Evolutionary conservation across 2,888 invertebrate genomes (phyloP), one percentile per base, ranked within the genome.

Genomic region (Protonemura montana): DNA sequence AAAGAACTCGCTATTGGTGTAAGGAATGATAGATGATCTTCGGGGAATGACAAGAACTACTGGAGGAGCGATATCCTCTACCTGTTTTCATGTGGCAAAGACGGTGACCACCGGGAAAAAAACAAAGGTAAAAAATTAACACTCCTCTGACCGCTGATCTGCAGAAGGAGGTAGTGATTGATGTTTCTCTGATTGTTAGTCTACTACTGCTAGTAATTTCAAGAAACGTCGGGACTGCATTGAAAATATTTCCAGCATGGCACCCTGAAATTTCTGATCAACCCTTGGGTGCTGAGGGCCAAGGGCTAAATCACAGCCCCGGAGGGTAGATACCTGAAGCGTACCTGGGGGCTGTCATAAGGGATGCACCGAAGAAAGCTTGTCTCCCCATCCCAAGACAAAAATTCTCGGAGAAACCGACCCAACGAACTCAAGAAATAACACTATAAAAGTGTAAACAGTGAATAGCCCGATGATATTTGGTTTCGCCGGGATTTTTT

Each of bases 131-230:
- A 78, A 78, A 78, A 21, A n/a, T 28, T 30, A n/a, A 28, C 28
- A 81, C 81, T 21, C 28, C 59, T 59, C 59, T 59, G 59, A 59
- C 59, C 59, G 21, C 59, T 59, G 6, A 59, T 59, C 59, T 59
- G 13, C 59, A 59, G 59, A 10, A 21, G 35, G 59, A 59, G 59
- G 59, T 16, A 30, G 28, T 81, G 30, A 81, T 81, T 81, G 30
- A 81, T 81, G 81, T 81, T 81, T 81, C 81, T 81, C n/a, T n/a
- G 30, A 81, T 81, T 81, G 28, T 7, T 81, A 29, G 81, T 81
- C 29, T 30, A 3, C 29, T 29, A 29, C 30, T 59, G 59, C 41
- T 41, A 41, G 41, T 7, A 5, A 13, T 41, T 41, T 80, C 80
- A 28, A 16, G 26, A 77, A 77, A 6, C 77, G 77, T 6, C 21